Percentiles rank a stretch among this genome's conserved stretches.
These are phyloP conservation scores for Acanthurus lineatus DNA, from an alignment of 2,797 vertebrate genomes.

Conservation along the genomic window DNA sequence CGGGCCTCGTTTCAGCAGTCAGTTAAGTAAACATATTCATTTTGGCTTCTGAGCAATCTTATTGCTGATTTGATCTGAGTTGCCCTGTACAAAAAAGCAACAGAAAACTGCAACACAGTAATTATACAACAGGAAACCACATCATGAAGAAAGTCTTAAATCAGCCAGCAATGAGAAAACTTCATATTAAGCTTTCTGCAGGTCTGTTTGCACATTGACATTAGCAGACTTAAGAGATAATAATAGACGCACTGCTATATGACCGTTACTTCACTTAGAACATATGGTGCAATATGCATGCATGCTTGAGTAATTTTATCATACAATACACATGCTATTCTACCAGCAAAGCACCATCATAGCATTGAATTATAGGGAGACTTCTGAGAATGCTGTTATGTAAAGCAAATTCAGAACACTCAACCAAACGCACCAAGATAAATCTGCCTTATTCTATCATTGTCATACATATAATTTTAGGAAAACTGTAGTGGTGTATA, in stretches of 20 bases:
- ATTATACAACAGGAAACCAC: slow-evolving; percentile 62
- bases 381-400: not conserved
- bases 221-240: not conserved
- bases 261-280: not conserved
- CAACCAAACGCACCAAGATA: not conserved
- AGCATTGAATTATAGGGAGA: not conserved
- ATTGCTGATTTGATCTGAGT: slow-evolving; percentile 13
- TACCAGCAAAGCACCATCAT: not conserved
- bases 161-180: slow-evolving; percentile 19
- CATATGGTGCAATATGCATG: not conserved
- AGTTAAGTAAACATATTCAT: slow-evolving; percentile 20
- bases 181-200: not conserved
- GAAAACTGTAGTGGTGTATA: not conserved
- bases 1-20: not conserved
- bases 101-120: slow-evolving; percentile 27
- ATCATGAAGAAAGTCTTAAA: slow-evolving; percentile 2
- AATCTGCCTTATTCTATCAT: not conserved
- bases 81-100: slow-evolving; percentile 2
- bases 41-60: slow-evolving; percentile 5
- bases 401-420: not conserved
- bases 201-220: slow-evolving; percentile 10
- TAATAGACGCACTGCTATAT: not conserved
- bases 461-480: not conserved
- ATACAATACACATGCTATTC: not conserved
- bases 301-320: not conserved